Conservation (phyloP, 2,888 invertebrate species). For the Dendrolimus houi region DNA sequence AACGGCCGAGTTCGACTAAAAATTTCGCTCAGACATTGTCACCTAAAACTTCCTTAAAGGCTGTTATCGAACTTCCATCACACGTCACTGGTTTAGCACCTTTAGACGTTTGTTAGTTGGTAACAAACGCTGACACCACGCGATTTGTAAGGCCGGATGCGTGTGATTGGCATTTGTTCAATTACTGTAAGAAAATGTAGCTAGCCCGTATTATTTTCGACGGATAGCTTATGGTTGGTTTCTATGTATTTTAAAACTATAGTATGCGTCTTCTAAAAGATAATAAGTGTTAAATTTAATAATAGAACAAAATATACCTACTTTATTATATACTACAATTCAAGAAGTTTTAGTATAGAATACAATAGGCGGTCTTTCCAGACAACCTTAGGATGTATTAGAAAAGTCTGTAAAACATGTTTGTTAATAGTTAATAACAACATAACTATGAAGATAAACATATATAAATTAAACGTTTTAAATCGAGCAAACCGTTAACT, state of each 20-base stretch:
- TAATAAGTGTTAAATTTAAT: no score
- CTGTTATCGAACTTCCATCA: not conserved
- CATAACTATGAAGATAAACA: slow-evolving; percentile 2
- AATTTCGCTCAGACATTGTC: not conserved
- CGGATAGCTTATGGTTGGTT: not conserved
- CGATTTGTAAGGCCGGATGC: slow-evolving; percentile 56
- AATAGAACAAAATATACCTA: no score
- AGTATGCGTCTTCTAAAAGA: no score
- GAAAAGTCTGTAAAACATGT: slow-evolving; percentile 3
- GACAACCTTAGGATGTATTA: no score
- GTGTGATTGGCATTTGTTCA: slow-evolving; percentile 61
- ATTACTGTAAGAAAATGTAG: slow-evolving; percentile 34
- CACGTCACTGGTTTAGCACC: not conserved
- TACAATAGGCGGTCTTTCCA: no score
- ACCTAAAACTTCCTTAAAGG: not conserved
- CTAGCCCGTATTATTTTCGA: not conserved
- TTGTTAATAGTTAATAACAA: slow-evolving; percentile 5
- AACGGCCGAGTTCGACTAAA: no score
- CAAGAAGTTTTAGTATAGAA: no score
- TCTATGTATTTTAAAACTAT: not conserved
- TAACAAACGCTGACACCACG: slow-evolving; percentile 13
- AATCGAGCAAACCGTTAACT: not conserved
- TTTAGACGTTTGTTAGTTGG: slow-evolving; percentile 1
- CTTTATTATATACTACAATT: no score
- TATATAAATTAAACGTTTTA: not conserved